Evolutionary conservation across 2,113 vertebrate species (phyloP), one percentile per base, ranked within the genome.

Genomic region (Platycercus adscitus): DNA sequence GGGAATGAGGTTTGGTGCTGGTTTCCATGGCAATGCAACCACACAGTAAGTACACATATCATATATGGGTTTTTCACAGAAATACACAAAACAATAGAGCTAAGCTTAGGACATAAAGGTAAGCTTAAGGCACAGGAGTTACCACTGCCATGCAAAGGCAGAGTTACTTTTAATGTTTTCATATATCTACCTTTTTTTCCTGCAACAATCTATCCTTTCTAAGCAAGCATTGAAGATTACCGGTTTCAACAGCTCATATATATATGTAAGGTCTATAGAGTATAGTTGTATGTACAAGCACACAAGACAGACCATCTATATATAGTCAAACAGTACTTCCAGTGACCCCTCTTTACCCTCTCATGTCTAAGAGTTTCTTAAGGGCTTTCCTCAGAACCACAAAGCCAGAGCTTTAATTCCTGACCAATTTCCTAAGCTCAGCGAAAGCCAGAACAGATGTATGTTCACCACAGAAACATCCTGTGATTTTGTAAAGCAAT

Each of bases 341-440:
- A 92, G 63, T 97, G 93, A 94, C 91, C 96, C 86, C 60, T 95
- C 86, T 95, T 96, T 93, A 89, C 93, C 95, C 92, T 94, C 88
- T 94, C 78, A 86, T 77, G 83, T 79, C 94, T 89, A 80, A 92
- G 80, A 84, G 78, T 96, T 95, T 96, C 87, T 88, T 86, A 96
- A 96, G 86, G 88, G 86, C 91, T 86, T 77, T 96, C 76, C 92
- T 96, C 75, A 64, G 92, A 95, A 94, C 80, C 93, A 89, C 86
- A 97, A 96, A 95, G 91, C 93, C 6, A 4, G 81, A 87, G 91
- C 78, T 37, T 37, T 96, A 97, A 96, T 96, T 96, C 96, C 96
- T 97, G 96, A 96, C 96, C 96, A 82, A 96, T 94, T 96, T 97
- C 96, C 91, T 93, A 97, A 95, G 93, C 96, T 96, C 95, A 93